Evolutionary conservation across 2,113 vertebrate genomes (phyloP).

Genomic region (Vireo altiloquus): DNA sequence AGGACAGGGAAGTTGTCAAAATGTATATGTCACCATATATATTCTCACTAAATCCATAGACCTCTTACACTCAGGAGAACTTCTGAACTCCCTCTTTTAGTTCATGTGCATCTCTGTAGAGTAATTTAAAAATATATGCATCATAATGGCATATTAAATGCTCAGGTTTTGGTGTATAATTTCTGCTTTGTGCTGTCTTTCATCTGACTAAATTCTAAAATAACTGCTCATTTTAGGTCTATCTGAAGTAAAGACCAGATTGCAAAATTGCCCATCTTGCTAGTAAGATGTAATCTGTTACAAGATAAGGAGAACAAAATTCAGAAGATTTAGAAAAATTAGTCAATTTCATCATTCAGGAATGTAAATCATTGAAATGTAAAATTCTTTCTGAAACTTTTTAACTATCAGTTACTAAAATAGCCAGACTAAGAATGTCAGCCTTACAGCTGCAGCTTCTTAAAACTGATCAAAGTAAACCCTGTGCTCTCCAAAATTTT

Average conservation of each 20-base stretch:
- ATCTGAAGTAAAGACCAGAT: neutral
- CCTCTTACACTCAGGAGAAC: accelerated
- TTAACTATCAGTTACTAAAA: conserved; percentile 49
- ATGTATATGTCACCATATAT: neutral
- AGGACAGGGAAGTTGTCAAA: neutral
- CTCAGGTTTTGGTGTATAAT: neutral
- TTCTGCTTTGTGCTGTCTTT: neutral
- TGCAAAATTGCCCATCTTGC: neutral
- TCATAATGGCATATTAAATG: neutral
- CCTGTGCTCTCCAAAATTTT: neutral
- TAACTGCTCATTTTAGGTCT: neutral
- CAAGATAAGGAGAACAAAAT: neutral
- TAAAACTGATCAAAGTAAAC: neutral
- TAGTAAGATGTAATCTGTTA: neutral
- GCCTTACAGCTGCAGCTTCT: conserved; percentile 41
- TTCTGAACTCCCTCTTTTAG: neutral
- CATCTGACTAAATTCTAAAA: conserved; percentile 15
- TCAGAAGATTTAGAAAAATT: conserved; percentile 2
- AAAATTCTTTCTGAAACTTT: conserved; percentile 13
- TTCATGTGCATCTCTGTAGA: neutral
- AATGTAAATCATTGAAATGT: conserved; percentile 18
- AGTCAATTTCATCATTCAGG: neutral
- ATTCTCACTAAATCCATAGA: neutral
- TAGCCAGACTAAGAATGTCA: conserved; percentile 7
- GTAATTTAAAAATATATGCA: neutral